Conservation (phyloP, 2,797 vertebrate genomes). For the Choloepus didactylus region DNA sequence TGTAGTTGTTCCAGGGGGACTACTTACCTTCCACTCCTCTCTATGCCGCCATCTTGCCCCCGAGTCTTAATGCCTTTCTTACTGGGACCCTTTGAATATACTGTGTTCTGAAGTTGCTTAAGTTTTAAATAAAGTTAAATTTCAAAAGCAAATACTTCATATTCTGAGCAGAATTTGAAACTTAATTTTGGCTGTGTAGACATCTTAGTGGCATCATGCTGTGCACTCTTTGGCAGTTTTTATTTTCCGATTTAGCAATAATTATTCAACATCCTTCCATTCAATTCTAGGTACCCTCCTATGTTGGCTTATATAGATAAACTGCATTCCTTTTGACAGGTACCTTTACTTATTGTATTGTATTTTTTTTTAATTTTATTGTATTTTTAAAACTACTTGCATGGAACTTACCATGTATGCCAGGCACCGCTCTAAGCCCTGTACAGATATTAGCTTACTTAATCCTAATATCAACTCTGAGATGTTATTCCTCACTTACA, state of each 20-base stretch:
- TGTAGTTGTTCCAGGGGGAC: too few relatives aligned
- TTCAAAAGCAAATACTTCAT: conserved; percentile 60
- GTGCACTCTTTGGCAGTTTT: background rate
- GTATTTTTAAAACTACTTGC: background rate
- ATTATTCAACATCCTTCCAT: background rate
- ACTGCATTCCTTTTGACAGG: background rate
- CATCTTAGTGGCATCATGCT: background rate
- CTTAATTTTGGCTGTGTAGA: background rate
- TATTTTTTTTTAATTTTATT: conserved; percentile 17
- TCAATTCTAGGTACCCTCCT: background rate
- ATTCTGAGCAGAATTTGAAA: conserved; percentile 37
- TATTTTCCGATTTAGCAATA: background rate
- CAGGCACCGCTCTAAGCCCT: background rate
- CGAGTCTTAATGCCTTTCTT: too few relatives aligned
- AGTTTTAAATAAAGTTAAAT: conserved; percentile 69
- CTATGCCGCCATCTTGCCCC: too few relatives aligned
- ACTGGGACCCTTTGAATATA: conserved; percentile 21
- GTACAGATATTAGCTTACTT: conserved; percentile 49
- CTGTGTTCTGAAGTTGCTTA: conserved; percentile 40
- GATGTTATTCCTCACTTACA: background rate
- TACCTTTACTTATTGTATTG: conserved; percentile 26
- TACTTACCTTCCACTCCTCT: too few relatives aligned
- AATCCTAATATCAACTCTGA: conserved; percentile 24
- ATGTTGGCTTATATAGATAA: background rate
- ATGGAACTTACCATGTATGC: background rate